These are phyloP conservation scores for Meliscaeva auricollis DNA, from an alignment of 2,888 invertebrate genomes.

Conservation along the genomic window DNA sequence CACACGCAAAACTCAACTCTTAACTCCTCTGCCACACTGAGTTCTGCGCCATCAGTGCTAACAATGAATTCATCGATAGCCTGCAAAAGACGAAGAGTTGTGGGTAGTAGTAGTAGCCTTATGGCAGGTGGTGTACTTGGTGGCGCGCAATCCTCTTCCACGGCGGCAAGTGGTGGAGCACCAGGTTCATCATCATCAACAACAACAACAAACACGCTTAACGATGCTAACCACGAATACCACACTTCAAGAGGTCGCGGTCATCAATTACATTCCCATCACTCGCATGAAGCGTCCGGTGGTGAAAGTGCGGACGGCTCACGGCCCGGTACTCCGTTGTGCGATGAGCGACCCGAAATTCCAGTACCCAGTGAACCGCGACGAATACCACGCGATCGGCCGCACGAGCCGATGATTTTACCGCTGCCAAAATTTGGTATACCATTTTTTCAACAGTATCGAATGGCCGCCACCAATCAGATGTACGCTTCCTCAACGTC, in stretches of 20 bases:
- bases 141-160: conserved; percentile 62
- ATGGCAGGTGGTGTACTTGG: conserved; percentile 70
- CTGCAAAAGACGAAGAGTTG: conserved; percentile 86
- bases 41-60: conserved; percentile 73
- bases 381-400: conserved; percentile 87
- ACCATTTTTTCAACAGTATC: conserved; percentile 86
- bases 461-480: conserved; percentile 75
- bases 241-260: conserved; percentile 84
- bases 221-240: conserved; percentile 82
- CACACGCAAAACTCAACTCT: conserved; percentile 68
- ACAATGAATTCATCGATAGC: conserved; percentile 80
- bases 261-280: conserved; percentile 85
- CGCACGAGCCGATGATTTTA: conserved; percentile 90
- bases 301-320: conserved; percentile 89
- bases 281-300: conserved; percentile 85
- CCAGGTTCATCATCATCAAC: conserved; percentile 45
- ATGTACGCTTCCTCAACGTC: conserved; percentile 70
- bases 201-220: conserved; percentile 80
- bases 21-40: conserved; percentile 68
- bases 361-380: conserved; percentile 89
- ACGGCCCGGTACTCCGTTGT: conserved; percentile 93
- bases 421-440: conserved; percentile 95
- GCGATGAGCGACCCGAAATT: conserved; percentile 92
- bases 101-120: conserved; percentile 77
- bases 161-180: conserved; percentile 63